Evolutionary conservation across 1,140 invertebrate species (phyloP).

Genomic region (Dermatophagoides farinae): DNA sequence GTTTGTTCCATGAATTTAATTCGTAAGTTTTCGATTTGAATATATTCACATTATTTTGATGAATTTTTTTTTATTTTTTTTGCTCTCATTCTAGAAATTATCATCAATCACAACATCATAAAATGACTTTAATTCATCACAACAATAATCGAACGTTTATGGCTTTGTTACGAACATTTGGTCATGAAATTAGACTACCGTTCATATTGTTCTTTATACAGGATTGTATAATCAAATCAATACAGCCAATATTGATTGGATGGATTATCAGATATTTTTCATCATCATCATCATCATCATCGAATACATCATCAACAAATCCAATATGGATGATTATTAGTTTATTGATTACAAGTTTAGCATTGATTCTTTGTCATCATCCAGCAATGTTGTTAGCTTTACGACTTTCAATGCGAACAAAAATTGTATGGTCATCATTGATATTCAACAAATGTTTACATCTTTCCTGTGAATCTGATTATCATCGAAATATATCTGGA

Average conservation of each 20-base stretch:
- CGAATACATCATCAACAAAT: background rate
- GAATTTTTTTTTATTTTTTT: background rate
- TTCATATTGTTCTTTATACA: background rate
- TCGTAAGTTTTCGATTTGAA: background rate
- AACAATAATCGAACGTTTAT: background rate
- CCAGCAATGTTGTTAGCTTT: background rate
- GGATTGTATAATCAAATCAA: constrained; percentile 1
- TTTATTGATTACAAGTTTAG: background rate
- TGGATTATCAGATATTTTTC: constrained; percentile 2
- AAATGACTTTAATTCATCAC: background rate
- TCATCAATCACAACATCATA: background rate
- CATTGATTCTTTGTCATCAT: background rate
- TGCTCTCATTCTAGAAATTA: background rate
- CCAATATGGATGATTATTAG: background rate
- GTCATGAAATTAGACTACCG: background rate
- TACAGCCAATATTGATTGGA: constrained; percentile 7
- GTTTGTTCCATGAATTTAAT: background rate
- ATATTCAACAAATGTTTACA: constrained; percentile 1
- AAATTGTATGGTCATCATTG: background rate
- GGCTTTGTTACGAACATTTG: background rate
- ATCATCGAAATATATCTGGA: constrained; percentile 38
- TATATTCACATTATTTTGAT: background rate
- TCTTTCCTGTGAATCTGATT: background rate
- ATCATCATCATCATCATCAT: background rate
- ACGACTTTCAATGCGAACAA: constrained; percentile 1